Evolutionary conservation across 2,888 invertebrate species (phyloP), one percentile per base, ranked within the genome.

Genomic region (Trissoscelio sp.): DNA sequence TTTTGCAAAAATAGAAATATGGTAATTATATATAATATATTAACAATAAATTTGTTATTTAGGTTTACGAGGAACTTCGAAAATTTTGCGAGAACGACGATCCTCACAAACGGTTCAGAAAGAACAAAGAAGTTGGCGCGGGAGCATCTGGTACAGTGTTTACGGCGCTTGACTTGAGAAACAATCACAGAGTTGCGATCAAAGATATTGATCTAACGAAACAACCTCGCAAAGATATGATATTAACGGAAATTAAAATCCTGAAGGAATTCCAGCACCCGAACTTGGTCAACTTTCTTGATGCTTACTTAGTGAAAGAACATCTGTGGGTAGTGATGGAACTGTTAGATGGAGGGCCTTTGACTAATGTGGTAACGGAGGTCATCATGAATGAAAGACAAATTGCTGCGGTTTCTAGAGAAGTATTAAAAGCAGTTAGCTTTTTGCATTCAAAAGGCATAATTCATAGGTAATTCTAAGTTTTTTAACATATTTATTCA

Each of bases 241-340:
- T 99, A 89, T 93, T 99, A 84, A 98, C 97, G 58, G 99, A 99
- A 93, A 98, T 99, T 84, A 95, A 95, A 87, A 97, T 98, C 11
- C 94, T 98, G 89, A 96, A 96, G 89, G 96, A 96, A 88, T 97
- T 98, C 90, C 95, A 96, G 87, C 99, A 99, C 92, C 96, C 96
- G 88, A 99, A 98, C 92, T 93, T 98, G 86, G 99, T 99, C 0
- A 99, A 99, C 92, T 99, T 97, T 92, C 92, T 98, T 5, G 98
- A 98, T 87, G 96, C 97, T 9, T 98, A 97, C 92, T 94, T 98
- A n/a, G 94, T 97, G 51, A 95, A 96, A 82, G 96, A 97, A 72
- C 97, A 98, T 89, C 93, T 99, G 4, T 99, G 98, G 98, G 99
- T 98, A 0, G 95, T 98, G 0, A 98, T 99, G 98, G 99, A 99